These are phyloP conservation scores for Babylonia areolata DNA, from an alignment of 1,140 invertebrate species.

Conservation along the genomic window DNA sequence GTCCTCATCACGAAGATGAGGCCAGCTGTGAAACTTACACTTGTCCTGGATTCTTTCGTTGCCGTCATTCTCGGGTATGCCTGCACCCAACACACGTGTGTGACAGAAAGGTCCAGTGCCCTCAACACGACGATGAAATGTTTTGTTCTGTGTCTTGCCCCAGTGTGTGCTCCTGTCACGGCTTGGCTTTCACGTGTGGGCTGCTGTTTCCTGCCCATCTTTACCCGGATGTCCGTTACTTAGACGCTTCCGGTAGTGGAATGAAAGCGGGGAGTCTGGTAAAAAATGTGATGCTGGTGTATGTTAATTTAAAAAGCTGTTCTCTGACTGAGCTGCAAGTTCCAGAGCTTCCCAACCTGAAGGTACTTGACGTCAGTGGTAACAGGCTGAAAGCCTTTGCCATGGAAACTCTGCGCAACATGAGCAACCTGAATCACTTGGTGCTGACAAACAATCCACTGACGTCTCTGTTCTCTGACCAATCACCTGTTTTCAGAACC, in stretches of 20 bases:
- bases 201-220: neutral
- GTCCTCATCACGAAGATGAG: slow-evolving; percentile 37
- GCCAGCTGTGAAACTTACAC: neutral
- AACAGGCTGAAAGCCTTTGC: neutral
- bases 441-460: slow-evolving; percentile 36
- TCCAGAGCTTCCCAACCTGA: slow-evolving; percentile 17
- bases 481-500: neutral
- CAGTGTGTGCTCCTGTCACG: neutral
- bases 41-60: slow-evolving; percentile 15
- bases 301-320: slow-evolving; percentile 10
- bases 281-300: slow-evolving; percentile 15
- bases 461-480: slow-evolving; percentile 2
- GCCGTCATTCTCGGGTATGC: slow-evolving; percentile 23
- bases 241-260: neutral
- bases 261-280: neutral
- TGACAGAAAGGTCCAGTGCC: slow-evolving; percentile 34
- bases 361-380: slow-evolving; percentile 20
- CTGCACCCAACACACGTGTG: slow-evolving; percentile 29
- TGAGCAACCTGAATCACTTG: neutral
- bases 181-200: neutral
- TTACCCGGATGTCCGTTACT: neutral
- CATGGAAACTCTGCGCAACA: neutral
- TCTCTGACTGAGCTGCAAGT: neutral
- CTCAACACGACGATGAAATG: slow-evolving; percentile 34
- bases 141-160: slow-evolving; percentile 31